Evolutionary conservation across 2,888 invertebrate species (phyloP), one percentile per base, ranked within the genome.

Genomic region (Eupithecia exiguata): DNA sequence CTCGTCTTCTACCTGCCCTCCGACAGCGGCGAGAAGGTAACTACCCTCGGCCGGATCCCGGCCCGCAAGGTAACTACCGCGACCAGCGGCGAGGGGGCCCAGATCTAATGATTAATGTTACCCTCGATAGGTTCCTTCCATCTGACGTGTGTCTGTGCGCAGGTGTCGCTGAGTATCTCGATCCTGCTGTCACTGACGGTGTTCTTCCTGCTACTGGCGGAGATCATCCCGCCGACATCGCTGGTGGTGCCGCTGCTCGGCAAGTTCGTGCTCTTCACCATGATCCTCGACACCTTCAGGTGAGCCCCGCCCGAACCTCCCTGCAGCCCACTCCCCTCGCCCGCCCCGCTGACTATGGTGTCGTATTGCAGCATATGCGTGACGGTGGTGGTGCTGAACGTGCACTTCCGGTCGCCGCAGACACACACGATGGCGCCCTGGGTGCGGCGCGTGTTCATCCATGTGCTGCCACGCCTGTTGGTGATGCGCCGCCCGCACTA

Each of bases 391-490:
- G 99, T 99, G 85, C 95, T 99, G 86, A 99, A 99, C 95, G 98
- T 99, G 85, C 99, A 99, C 95, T 99, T 99, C 95, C 97, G 99
- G 75, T 99, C 98, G 82, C 99, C 99, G 80, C 98, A 99, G 92
- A 99, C 99, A 80, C 99, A 99, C 95, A 97, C 97, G 82, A 99
- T 99, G 99, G 97, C 99, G 79, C 98, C 97, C 71, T 99, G 99
- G 99, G 98, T 99, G 86, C 97, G 98, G 81, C 96, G 98, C 82
- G 97, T 99, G 86, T 99, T 99, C 95, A 98, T 99, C 88, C 98
- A 99, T 95, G 97, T 99, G 90, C 96, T 99, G 92, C 99, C 99
- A 84, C 96, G 98, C 83, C 95, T 99, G 87, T 95, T 99, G 86
- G 97, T 98, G 86, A 99, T 99, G 98, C 96, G 98, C 86, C 96